These are phyloP conservation scores for Plutella xylostella DNA, from an alignment of 2,888 invertebrate genomes.

Conservation along the genomic window DNA sequence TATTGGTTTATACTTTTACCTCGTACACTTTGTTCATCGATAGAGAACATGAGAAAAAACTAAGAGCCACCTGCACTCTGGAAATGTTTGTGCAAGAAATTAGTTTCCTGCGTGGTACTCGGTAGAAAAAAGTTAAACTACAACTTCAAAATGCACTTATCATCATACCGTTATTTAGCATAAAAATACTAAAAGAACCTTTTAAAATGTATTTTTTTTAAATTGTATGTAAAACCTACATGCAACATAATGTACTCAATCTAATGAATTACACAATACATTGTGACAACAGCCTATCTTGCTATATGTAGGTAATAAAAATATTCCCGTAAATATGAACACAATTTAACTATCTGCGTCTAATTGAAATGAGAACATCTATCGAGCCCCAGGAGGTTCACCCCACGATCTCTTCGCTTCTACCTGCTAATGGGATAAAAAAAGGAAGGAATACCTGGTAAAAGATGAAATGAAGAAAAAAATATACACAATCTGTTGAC, in stretches of 20 bases:
- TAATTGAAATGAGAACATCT: slow-evolving; percentile 54
- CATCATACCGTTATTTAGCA: too few species aligned
- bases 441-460: slow-evolving; percentile 18
- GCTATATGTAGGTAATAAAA: too few species aligned
- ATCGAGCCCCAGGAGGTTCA: slow-evolving; percentile 33
- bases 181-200: too few species aligned
- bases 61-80: slow-evolving; percentile 1
- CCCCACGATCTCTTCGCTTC: slow-evolving; percentile 8
- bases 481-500: slow-evolving; percentile 20
- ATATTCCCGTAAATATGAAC: not conserved
- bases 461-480: too few species aligned
- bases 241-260: too few species aligned
- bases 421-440: slow-evolving; percentile 43
- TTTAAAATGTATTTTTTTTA: too few species aligned
- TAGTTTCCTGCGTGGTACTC: not conserved
- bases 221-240: too few species aligned
- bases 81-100: not conserved
- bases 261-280: too few species aligned
- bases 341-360: slow-evolving; percentile 14
- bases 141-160: too few species aligned
- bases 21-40: slow-evolving; percentile 8
- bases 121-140: too few species aligned
- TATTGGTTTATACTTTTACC: too few species aligned
- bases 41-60: not conserved
- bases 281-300: too few species aligned